Conservation (phyloP, 2,113 vertebrate genomes). For the Eira barbara region DNA sequence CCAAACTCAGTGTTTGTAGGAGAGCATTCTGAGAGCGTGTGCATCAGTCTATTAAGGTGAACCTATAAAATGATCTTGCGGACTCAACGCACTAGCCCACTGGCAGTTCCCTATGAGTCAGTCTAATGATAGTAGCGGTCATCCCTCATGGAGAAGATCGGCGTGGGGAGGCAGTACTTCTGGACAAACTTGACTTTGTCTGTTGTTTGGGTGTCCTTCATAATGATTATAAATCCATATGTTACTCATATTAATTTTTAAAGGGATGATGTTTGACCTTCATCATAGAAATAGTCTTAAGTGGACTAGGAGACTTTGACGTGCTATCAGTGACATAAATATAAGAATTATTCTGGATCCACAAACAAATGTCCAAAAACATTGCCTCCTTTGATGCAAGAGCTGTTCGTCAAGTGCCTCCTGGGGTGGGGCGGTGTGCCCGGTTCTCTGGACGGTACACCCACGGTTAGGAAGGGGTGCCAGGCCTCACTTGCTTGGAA, state of each 20-base stretch:
- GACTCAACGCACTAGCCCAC: background rate
- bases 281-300: background rate
- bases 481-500: background rate
- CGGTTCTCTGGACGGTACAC: no score
- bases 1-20: background rate
- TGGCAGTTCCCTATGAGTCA: background rate
- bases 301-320: background rate
- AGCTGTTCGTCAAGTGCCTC: background rate
- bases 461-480: background rate
- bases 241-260: background rate
- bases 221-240: background rate
- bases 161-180: no score
- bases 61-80: no score
- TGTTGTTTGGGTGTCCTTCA: background rate
- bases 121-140: background rate
- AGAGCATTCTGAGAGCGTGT: background rate
- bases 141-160: background rate
- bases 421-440: accelerated
- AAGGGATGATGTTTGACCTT: background rate
- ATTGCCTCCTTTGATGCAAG: background rate
- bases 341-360: background rate
- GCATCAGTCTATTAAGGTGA: background rate
- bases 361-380: background rate
- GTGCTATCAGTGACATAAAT: background rate
- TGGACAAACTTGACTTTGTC: background rate